Evolutionary conservation across 2,113 vertebrate species (phyloP).

Genomic region (Pterocles orientalis): DNA sequence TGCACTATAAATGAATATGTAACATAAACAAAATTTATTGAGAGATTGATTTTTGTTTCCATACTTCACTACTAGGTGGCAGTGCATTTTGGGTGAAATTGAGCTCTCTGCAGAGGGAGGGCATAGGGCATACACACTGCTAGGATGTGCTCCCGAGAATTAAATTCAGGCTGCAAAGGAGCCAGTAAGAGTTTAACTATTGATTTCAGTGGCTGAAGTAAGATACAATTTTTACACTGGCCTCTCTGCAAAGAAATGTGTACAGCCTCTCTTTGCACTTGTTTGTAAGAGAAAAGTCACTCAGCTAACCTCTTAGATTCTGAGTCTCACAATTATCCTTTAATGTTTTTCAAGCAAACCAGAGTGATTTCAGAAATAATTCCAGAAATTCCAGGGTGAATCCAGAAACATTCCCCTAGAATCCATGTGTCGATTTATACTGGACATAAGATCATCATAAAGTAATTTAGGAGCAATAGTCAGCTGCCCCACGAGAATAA

Average conservation of each 20-base stretch:
- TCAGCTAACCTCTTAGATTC: background rate
- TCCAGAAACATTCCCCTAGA: no score
- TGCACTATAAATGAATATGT: background rate
- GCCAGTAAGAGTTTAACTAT: background rate
- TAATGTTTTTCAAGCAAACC: background rate
- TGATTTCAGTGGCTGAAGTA: background rate
- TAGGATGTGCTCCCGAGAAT: background rate
- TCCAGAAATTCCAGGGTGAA: no score
- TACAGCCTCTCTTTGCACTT: background rate
- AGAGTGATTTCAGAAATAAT: background rate
- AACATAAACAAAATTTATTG: background rate
- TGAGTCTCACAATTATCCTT: background rate
- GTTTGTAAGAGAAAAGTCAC: background rate
- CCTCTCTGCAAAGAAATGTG: background rate
- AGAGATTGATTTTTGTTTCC: background rate
- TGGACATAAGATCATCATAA: background rate
- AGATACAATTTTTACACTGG: background rate
- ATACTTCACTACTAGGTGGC: background rate
- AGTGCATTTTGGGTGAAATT: background rate
- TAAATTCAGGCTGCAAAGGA: background rate
- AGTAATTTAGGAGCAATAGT: background rate
- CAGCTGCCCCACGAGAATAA: background rate
- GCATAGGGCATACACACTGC: fast-evolving
- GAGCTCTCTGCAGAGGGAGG: background rate
- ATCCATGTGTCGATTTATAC: background rate